These are phyloP conservation scores for Acrossocheilus fasciatus DNA, from an alignment of 2,797 vertebrate genomes.

Conservation along the genomic window DNA sequence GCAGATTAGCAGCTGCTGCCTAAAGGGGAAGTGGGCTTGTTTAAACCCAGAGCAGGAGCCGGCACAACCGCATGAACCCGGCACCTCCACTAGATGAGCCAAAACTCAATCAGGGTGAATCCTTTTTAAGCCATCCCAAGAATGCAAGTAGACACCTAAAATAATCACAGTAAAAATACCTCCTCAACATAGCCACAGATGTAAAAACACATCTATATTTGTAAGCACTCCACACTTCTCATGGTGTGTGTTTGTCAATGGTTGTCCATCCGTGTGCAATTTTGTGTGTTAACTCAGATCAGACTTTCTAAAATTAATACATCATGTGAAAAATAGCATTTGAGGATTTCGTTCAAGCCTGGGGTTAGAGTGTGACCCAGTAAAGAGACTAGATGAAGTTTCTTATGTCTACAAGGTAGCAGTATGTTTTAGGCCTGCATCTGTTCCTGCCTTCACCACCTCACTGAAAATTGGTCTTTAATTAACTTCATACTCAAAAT, in stretches of 20 bases:
- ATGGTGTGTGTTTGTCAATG: slow-evolving; percentile 29
- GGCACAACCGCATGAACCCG: slow-evolving; percentile 32
- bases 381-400: slow-evolving; percentile 37
- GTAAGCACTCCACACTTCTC: slow-evolving; percentile 47
- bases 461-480: slow-evolving; percentile 43
- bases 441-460: slow-evolving; percentile 41
- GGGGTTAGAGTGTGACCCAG: slow-evolving; percentile 57
- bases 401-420: slow-evolving; percentile 36
- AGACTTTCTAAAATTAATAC: neutral
- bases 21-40: slow-evolving; percentile 46
- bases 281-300: neutral
- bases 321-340: slow-evolving; percentile 20
- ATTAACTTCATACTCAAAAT: slow-evolving; percentile 56
- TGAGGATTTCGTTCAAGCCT: slow-evolving; percentile 48
- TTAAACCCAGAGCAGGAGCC: slow-evolving; percentile 49
- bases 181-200: slow-evolving; percentile 56
- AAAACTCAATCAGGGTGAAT: slow-evolving; percentile 52
- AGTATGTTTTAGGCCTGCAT: slow-evolving; percentile 46
- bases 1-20: slow-evolving; percentile 58
- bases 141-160: slow-evolving; percentile 54
- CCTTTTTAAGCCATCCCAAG: slow-evolving; percentile 55
- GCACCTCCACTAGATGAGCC: slow-evolving; percentile 38
- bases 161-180: slow-evolving; percentile 62
- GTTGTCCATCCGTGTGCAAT: neutral
- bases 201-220: slow-evolving; percentile 59